phyloP scores from a whole-genome alignment of 2,113 vertebrate species.

The Opisthocomus hoazin region DNA sequence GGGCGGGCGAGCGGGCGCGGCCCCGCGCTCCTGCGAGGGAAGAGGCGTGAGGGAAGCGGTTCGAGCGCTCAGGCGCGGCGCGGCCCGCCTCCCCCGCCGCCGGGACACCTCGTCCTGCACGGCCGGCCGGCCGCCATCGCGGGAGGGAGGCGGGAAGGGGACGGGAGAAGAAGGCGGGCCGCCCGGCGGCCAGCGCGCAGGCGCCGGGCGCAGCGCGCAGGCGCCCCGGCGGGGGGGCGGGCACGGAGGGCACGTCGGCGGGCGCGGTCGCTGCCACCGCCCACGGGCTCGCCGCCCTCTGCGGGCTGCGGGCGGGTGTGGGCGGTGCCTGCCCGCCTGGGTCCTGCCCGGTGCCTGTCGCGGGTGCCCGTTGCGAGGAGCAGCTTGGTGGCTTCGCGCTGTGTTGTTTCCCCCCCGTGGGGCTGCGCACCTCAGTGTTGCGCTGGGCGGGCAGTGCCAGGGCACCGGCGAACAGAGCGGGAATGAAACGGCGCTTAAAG shows the following conservation, averaged over 20 bases:
- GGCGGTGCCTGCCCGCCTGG: accelerated
- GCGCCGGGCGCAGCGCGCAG: not conserved
- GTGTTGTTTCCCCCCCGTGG: too few species aligned
- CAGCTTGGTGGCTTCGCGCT: accelerated
- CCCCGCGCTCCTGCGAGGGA: not conserved
- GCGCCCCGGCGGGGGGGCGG: not conserved
- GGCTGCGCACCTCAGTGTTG: accelerated
- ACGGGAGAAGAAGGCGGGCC: too few species aligned
- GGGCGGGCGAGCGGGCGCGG: not conserved
- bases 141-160: too few species aligned
- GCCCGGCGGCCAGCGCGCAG: not conserved
- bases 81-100: not conserved
- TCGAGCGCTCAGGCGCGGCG: not conserved
- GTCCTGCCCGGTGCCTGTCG: not conserved
- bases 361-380: not conserved
- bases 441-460: accelerated
- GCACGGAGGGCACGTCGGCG: too few species aligned
- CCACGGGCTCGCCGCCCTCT: too few species aligned
- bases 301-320: too few species aligned
- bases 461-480: accelerated
- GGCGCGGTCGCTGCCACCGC: too few species aligned
- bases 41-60: too few species aligned
- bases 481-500: not conserved
- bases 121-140: not conserved
- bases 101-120: not conserved